Evolutionary conservation across 2,797 vertebrate species (phyloP).

Genomic region (Sebastes matsubarae): DNA sequence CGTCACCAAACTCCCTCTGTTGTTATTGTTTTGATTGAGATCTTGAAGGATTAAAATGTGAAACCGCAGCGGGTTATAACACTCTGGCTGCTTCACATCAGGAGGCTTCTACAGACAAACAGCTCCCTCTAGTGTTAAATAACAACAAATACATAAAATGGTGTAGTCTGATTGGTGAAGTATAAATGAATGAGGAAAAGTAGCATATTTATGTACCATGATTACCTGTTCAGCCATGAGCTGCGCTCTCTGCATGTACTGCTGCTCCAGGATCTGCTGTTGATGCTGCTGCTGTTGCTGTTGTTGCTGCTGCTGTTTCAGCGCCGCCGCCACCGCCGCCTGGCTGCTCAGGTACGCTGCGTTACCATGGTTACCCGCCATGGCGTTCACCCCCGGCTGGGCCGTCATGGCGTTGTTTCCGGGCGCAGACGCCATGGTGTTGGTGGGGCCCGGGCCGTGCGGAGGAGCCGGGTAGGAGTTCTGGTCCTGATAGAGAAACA

Average conservation of each 20-base stretch:
- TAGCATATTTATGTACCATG: not conserved
- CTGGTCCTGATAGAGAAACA: conserved; percentile 85
- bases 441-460: conserved; percentile 81
- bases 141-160: not conserved
- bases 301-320: conserved; percentile 88
- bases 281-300: conserved; percentile 81
- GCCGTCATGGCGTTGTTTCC: conserved; percentile 79
- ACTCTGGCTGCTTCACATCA: not conserved
- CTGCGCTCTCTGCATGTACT: conserved; percentile 86
- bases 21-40: not conserved
- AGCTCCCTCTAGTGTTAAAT: not conserved
- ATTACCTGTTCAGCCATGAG: conserved; percentile 92
- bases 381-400: conserved; percentile 77
- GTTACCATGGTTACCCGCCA: conserved; percentile 85
- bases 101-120: not conserved
- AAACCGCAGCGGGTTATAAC: not conserved
- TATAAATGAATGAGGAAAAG: too few species aligned
- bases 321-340: conserved; percentile 87
- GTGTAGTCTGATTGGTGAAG: not conserved
- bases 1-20: not conserved
- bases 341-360: conserved; percentile 86
- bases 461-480: conserved; percentile 81
- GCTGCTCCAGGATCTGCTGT: conserved; percentile 87
- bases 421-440: conserved; percentile 81
- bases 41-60: not conserved